These are phyloP conservation scores for Zygaena filipendulae DNA, from an alignment of 2,888 invertebrate species.

Conservation along the genomic window DNA sequence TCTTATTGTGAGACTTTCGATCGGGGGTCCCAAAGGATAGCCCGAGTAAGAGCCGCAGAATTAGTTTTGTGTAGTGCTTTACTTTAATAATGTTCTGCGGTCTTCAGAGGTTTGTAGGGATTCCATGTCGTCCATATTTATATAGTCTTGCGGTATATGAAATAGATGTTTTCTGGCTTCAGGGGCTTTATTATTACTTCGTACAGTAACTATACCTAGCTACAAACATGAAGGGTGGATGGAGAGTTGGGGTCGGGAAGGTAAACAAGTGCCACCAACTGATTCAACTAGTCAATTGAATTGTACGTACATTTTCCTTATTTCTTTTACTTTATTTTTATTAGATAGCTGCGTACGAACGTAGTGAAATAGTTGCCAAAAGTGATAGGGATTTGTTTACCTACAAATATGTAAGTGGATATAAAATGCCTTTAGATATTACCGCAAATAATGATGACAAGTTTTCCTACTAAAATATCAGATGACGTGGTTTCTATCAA, in stretches of 20 bases:
- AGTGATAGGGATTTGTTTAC: too few species aligned
- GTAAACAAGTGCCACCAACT: slow-evolving; percentile 55
- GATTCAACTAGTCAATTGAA: slow-evolving; percentile 48
- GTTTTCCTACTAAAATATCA: too few species aligned
- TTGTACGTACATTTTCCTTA: slow-evolving; percentile 36
- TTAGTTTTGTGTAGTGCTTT: slow-evolving; percentile 56
- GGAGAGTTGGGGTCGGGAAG: slow-evolving; percentile 40
- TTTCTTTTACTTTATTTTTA: slow-evolving; percentile 18
- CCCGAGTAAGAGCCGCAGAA: slow-evolving; percentile 46
- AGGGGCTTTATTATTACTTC: slow-evolving; percentile 66
- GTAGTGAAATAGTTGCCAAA: too few species aligned
- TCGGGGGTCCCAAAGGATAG: slow-evolving; percentile 38
- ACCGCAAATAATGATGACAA: too few species aligned
- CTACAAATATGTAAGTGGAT: too few species aligned
- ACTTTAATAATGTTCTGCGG: slow-evolving; percentile 59
- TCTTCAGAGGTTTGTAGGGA: slow-evolving; percentile 54
- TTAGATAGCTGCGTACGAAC: too few species aligned
- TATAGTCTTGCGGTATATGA: slow-evolving; percentile 52
- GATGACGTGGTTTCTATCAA: too few species aligned
- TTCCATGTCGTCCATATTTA: slow-evolving; percentile 42
- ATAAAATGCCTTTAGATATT: too few species aligned
- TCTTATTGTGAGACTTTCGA: slow-evolving; percentile 32
- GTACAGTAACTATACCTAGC: slow-evolving; percentile 40
- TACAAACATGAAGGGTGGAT: slow-evolving; percentile 37
- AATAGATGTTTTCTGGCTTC: slow-evolving; percentile 66